These are phyloP conservation scores for Rana temporaria DNA, from an alignment of 2,113 vertebrate species.

Conservation along the genomic window DNA sequence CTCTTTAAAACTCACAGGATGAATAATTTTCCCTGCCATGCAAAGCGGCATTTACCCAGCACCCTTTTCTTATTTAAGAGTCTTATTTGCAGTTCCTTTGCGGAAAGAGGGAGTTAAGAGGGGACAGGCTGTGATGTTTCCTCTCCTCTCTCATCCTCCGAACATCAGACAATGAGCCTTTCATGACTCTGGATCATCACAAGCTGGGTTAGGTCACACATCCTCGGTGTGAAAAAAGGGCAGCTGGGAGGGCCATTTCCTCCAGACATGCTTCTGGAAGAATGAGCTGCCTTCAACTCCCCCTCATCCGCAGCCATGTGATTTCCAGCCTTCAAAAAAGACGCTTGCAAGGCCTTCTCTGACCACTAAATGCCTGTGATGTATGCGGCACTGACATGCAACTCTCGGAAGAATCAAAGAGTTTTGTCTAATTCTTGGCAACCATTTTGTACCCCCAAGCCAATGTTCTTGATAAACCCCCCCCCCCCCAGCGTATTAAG, in stretches of 20 bases:
- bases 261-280: constrained; percentile 31
- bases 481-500: too few species aligned
- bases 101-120: not conserved
- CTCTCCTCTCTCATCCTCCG: constrained; percentile 7
- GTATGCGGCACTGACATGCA: not conserved
- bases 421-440: not conserved
- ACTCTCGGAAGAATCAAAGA: too few species aligned
- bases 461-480: not conserved
- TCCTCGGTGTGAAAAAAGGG: not conserved
- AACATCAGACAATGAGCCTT: constrained; percentile 22
- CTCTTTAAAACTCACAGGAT: too few species aligned
- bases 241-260: constrained; percentile 16
- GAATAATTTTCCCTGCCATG: too few species aligned
- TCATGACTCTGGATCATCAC: not conserved
- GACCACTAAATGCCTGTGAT: not conserved
- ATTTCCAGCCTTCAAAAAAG: constrained; percentile 4
- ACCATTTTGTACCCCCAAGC: not conserved
- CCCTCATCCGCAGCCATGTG: not conserved
- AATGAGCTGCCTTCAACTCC: not conserved
- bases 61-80: too few species aligned
- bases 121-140: not conserved
- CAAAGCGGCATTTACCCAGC: too few species aligned
- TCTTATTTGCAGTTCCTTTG: not conserved
- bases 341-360: not conserved
- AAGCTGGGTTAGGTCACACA: not conserved